Base-by-base conservation (phyloP, 64 coral and sea anemone species). In the Porites lutea region DNA sequence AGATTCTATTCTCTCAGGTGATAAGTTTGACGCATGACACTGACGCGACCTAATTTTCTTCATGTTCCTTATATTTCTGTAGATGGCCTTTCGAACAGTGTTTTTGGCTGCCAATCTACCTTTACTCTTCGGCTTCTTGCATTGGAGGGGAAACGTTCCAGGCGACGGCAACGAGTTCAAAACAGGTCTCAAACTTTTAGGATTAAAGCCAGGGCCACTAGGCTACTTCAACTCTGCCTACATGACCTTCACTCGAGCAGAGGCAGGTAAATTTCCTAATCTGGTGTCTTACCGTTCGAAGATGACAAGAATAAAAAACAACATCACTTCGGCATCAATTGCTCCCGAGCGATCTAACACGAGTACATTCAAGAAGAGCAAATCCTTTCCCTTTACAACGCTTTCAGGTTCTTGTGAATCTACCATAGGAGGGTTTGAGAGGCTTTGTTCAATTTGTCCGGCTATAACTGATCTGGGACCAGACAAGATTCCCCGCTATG, bases 401-500 rank as follows among this genome's bases (percentile, higher is more conserved):
- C 22, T 51, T 46, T 44, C 13, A n/a, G 87, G 73, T 16, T 11
- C 58, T 6, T 89, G 87, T 18, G 45, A 59, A 78, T 65, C 6
- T 68, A 45, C 52, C 21, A 69, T 52, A 57, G 88, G 50, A 46
- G 78, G 67, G 1, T n/a, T 69, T 5, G 15, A 67, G 6, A 77
- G 75, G 18, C 88, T 79, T 4, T 90, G 88, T 37, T 27, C 37
- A n/a, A 48, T 55, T 52, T 90, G 88, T 37, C 88, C 88, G 0
- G 88, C 76, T 5, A 3, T 80, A 44, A 90, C 88, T 15, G 88
- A 90, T 52, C 22, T 90, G 15, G 88, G 88, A 18, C 88, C 88
- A 51, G 51, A 44, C 61, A 90, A 23, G 27, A 45, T 79, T 16
- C 88, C 88, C 2, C 88, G 64, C 5, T 90, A 79, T 64, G 79